phyloP scores from a whole-genome alignment of 2,888 invertebrate genomes.

The Dryobota labecula region DNA sequence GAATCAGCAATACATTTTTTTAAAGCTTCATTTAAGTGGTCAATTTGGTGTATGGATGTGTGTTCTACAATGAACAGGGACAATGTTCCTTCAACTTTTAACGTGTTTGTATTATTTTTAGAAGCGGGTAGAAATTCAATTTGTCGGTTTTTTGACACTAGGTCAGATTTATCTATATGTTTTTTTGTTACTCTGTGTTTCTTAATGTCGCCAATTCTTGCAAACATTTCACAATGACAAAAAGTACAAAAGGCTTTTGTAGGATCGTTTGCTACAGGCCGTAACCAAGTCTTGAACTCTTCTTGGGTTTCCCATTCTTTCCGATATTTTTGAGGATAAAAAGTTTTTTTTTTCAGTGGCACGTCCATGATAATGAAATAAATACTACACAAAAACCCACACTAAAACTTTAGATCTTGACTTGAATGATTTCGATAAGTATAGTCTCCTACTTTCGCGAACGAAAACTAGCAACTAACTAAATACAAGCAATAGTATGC shows the following conservation, averaged over 20 bases:
- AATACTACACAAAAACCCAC: background rate
- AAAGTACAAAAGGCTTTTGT: background rate
- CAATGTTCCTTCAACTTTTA: background rate
- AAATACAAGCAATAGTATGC: no score
- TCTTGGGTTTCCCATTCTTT: conserved; percentile 5
- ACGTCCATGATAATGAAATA: no score
- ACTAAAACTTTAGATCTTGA: no score
- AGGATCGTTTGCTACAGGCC: no score
- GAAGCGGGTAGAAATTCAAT: conserved; percentile 3
- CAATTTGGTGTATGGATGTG: background rate
- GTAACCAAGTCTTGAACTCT: background rate
- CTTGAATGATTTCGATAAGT: no score
- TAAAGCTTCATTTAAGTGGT: background rate
- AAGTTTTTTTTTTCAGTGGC: conserved; percentile 1
- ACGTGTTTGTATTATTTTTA: background rate
- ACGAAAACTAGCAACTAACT: no score
- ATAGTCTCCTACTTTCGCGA: no score
- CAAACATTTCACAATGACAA: no score
- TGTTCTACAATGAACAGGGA: conserved; percentile 3
- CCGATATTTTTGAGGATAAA: background rate
- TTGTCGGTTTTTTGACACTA: conserved; percentile 1
- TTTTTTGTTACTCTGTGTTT: no score
- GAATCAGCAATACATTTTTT: conserved; percentile 2
- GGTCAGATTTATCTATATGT: background rate
- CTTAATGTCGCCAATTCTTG: background rate